Base-by-base conservation (phyloP, 2,888 invertebrate genomes). In the Lathronympha strigana region DNA sequence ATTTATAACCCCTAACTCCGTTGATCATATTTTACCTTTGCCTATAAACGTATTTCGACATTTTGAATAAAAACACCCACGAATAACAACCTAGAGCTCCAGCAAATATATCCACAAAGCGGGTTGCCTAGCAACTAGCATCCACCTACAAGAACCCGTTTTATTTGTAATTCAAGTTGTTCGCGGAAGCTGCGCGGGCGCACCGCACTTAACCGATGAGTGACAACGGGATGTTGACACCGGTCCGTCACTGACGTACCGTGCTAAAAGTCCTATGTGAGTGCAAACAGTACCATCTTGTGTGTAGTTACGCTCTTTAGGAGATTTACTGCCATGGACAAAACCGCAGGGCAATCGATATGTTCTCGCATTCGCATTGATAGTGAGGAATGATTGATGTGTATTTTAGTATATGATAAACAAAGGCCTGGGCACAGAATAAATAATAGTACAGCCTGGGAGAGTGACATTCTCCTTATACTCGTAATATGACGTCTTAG, bases 221-320 rank as follows among this genome's bases (percentile, higher is more conserved):
- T 43, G 61, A 53, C 51, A 45, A 61, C 61, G 62, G 62, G 62
- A 63, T 63, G 54, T 62, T 62, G 53, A 47, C 62, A 55, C 28
- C 53, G 45, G 40, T 23, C 23, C 9, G 47, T 23, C 45, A 40
- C 51, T 53, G 38, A 53, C 13, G 1, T 21, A 8, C 53, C 17
- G 4, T n/a, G 3, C 21, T 15, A n/a, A 23, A 23, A 28, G 50
- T n/a, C 50, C 50, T 4, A 60, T 60, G 23, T 47, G n/a, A 47
- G 6, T 23, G 13, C 1, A 23, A 6, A 1, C n/a, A n/a, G n/a
- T n/a, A n/a, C n/a, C n/a, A n/a, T 5, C n/a, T 47, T 8, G 4
- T 23, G 8, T 47, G 21, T 47, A 47, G 23, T 1, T 47, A 47
- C 47, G 21, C 6, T 23, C 2, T 47, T 47, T n/a, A 36, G 2